phyloP scores from a whole-genome alignment of 1,140 invertebrate genomes.

The Metaphire vulgaris region DNA sequence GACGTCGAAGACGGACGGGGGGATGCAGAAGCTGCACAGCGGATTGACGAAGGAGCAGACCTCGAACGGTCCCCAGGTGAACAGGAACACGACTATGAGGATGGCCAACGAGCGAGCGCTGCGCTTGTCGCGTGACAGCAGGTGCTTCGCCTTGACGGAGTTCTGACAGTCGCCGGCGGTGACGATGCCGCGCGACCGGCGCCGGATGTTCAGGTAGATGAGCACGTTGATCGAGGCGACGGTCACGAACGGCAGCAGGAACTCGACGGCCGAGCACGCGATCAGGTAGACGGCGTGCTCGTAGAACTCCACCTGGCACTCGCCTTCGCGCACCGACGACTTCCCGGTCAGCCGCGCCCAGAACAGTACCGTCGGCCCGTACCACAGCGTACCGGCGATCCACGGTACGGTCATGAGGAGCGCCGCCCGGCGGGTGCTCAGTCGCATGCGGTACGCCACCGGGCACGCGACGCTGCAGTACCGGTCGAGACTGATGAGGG shows the following conservation, averaged over 20 bases:
- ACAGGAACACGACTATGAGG: conserved; percentile 28
- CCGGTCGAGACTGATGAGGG: conserved; percentile 29
- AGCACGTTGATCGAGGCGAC: conserved; percentile 25
- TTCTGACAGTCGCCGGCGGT: not conserved
- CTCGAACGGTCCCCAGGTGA: conserved; percentile 26
- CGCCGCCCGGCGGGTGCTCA: conserved; percentile 18
- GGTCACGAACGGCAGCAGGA: conserved; percentile 29
- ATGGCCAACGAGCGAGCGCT: conserved; percentile 30
- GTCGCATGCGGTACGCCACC: conserved; percentile 30
- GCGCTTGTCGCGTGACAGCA: conserved; percentile 26
- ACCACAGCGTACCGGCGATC: no score
- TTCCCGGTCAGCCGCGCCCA: conserved; percentile 33
- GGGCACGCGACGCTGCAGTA: conserved; percentile 28
- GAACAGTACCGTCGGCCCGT: no score
- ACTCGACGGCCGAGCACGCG: conserved; percentile 28
- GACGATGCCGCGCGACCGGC: conserved; percentile 25
- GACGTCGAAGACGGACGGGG: conserved; percentile 5
- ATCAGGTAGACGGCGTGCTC: conserved; percentile 28
- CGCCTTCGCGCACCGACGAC: conserved; percentile 29
- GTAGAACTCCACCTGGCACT: conserved; percentile 31
- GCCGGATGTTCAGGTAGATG: conserved; percentile 31
- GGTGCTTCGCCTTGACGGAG: not conserved
- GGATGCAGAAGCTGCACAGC: conserved; percentile 13
- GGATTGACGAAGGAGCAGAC: conserved; percentile 21
- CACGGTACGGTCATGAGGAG: no score